Base-by-base conservation (phyloP, 2,113 vertebrate genomes). In the Meleagris gallopavo region DNA sequence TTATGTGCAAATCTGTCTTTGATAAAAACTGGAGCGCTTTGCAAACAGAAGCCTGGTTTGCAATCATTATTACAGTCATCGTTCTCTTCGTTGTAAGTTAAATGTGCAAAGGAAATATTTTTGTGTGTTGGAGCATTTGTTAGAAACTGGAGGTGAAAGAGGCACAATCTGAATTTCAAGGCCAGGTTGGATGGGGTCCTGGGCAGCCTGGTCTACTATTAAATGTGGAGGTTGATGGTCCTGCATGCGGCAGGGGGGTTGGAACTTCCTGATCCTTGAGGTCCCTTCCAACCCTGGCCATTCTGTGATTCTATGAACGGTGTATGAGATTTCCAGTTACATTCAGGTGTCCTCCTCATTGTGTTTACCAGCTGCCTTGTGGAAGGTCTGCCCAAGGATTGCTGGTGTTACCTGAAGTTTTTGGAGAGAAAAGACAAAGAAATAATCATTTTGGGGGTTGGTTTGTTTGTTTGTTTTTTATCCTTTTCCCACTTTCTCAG, bases 1-100 rank as follows among this genome's bases (percentile, higher is more conserved):
- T 83, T 48, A 52, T 34, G 48, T 89, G 86, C 89, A 89, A 32
- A 67, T 84, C 55, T 75, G 57, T 36, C 86, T 91, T 84, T 85
- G 83, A 57, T 84, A 52, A 64, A 66, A 94, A 32, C 57, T 74
- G 34, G 40, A 34, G 2, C 40, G 10, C 64, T 54, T 18, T 6
- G 61, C 60, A 74, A 94, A 61, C 65, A 64, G 71, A 72, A 86
- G 41, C n/a, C 38, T 36, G 21, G 16, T 70, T 94, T 83, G 85
- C 72, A 70, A 20, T 61, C 80, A 24, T 72, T 72, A 32, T 58
- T 83, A 8, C 41, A 48, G 15, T 50, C 1, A 3, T n/a, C 21
- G 2, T 52, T 87, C 55, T 62, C 52, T 21, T 73, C 9, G 0
- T 3, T 19, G 58, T 43, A 83, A 83, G 40, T 29, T n/a, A 57